Percentiles rank a stretch among this genome's conserved stretches.
phyloP scores from a whole-genome alignment of 2,113 vertebrate genomes.

The Megaleporinus macrocephalus region DNA sequence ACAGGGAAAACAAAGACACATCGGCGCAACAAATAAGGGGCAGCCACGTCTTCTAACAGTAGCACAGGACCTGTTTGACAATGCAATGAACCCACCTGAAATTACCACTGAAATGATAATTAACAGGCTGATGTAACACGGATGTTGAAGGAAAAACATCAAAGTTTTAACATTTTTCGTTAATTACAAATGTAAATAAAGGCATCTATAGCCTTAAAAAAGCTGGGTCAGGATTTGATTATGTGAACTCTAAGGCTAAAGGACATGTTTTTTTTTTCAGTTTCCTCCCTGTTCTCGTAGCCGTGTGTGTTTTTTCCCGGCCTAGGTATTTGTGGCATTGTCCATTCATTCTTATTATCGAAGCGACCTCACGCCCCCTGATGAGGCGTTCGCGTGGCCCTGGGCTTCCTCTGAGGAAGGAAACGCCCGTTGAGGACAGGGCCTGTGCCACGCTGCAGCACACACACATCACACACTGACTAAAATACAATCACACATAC shows the following conservation, averaged over 20 bases:
- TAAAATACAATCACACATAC: background rate
- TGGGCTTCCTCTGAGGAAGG: conserved; percentile 53
- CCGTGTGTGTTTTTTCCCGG: conserved; percentile 1
- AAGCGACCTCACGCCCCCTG: conserved; percentile 18
- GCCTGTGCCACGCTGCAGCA: background rate
- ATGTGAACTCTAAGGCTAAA: background rate
- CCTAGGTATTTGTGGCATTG: conserved; percentile 26
- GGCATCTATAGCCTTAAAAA: no score
- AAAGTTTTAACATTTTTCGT: no score
- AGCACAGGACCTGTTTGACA: background rate
- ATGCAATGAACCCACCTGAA: no score
- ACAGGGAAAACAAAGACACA: no score
- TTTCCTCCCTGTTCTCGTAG: background rate
- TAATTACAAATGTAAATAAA: no score
- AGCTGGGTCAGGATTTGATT: background rate
- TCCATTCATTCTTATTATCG: conserved; percentile 39
- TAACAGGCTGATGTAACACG: no score
- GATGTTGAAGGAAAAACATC: no score
- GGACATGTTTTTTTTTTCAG: background rate
- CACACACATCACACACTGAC: background rate
- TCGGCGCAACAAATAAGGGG: no score
- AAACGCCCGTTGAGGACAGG: conserved; percentile 26
- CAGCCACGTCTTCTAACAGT: no score
- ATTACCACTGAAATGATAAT: no score
- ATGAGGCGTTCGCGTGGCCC: background rate